A percentile compares a stretch with the other conserved stretches of the same genome.
Conservation (phyloP, 2,113 vertebrate species). For the Lanius ludovicianus region DNA sequence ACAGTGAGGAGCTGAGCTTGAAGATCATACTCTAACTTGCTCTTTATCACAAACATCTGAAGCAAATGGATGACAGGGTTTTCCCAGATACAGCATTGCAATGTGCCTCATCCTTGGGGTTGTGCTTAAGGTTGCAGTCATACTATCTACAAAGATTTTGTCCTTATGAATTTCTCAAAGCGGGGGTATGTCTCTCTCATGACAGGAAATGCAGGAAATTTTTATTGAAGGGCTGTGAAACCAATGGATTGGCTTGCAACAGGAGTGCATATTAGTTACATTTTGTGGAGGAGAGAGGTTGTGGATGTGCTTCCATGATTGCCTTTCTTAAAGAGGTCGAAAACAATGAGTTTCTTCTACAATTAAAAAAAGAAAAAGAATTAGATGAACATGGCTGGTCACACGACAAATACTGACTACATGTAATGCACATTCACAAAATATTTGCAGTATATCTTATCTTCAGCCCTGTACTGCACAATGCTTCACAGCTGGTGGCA, state of each 20-base stretch:
- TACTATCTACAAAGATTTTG: not conserved
- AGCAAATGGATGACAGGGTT: not conserved
- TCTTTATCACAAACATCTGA: not conserved
- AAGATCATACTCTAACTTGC: not conserved
- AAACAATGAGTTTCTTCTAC: not conserved
- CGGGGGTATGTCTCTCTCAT: not conserved
- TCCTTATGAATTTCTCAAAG: not conserved
- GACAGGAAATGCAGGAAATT: not conserved
- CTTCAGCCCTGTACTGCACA: not conserved
- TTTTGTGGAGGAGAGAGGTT: rapidly evolving
- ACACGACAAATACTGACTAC: not conserved
- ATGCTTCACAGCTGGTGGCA: not conserved
- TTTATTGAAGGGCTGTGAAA: not conserved
- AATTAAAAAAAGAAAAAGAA: not conserved
- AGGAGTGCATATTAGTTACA: not conserved
- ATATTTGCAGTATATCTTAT: not conserved
- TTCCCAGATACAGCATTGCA: not conserved
- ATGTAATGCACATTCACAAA: not conserved
- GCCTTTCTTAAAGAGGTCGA: not conserved
- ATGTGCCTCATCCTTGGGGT: not conserved
- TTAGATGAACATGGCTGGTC: not conserved
- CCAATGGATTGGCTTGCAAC: not conserved
- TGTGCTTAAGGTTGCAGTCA: not conserved
- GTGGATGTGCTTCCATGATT: not conserved
- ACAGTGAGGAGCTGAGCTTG: not conserved